Percentiles rank a stretch among this genome's conserved stretches.
phyloP scores from a whole-genome alignment of 2,797 vertebrate genomes.

The Centropyge bicolor region DNA sequence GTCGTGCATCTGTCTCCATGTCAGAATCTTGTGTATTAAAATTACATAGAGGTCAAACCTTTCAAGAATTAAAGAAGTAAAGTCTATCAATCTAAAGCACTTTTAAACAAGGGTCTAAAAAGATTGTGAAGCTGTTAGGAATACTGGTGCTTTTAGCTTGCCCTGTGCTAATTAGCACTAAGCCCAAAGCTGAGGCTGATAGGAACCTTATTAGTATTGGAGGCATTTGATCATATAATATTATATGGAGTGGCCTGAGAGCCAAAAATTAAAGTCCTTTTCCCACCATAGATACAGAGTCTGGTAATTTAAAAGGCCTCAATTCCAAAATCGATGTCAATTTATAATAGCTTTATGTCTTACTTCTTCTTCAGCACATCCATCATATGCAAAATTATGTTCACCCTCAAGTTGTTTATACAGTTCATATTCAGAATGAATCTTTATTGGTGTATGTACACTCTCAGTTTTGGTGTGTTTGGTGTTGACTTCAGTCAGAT shows the following conservation, averaged over 20 bases:
- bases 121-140: neutral
- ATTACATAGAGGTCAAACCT: too few relatives aligned
- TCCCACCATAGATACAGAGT: neutral
- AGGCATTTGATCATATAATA: neutral
- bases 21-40: too few relatives aligned
- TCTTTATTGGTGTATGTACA: neutral
- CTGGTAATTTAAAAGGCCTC: neutral
- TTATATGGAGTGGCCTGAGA: neutral
- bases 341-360: too few relatives aligned
- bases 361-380: neutral
- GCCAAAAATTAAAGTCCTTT: neutral
- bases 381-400: neutral
- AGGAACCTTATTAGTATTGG: neutral
- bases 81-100: too few relatives aligned
- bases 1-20: too few relatives aligned
- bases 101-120: too few relatives aligned
- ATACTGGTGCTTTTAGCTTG: neutral
- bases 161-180: neutral
- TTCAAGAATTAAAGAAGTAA: too few relatives aligned
- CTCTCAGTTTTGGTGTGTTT: conserved; percentile 1
- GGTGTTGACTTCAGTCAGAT: conserved; percentile 40
- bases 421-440: neutral
- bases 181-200: neutral
- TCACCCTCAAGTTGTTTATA: neutral
- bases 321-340: neutral